These are phyloP conservation scores for Corythornis cristatus DNA, from an alignment of 2,113 vertebrate genomes.

Conservation along the genomic window DNA sequence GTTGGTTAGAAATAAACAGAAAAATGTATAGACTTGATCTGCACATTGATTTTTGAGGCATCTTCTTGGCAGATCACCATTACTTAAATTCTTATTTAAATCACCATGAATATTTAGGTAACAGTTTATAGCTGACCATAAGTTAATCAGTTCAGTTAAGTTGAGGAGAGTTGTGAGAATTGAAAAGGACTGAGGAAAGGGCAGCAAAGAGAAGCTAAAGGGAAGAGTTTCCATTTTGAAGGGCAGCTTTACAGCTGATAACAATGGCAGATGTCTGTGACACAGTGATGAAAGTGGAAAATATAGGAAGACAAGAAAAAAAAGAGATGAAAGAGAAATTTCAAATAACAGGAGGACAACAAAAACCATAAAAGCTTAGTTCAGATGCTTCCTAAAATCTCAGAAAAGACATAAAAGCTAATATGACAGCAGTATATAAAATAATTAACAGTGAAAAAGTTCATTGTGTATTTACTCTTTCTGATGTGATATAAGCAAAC, in stretches of 20 bases:
- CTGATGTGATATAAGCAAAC: not conserved
- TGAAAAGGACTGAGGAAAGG: not conserved
- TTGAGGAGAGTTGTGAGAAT: not conserved
- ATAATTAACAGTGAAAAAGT: not conserved
- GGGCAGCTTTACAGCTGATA: not conserved
- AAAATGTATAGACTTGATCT: not conserved
- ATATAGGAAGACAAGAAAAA: not conserved
- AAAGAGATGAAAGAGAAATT: constrained; percentile 4
- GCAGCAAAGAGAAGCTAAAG: not conserved
- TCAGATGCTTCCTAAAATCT: not conserved
- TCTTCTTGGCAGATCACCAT: not conserved
- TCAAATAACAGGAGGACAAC: not conserved
- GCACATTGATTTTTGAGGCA: not conserved
- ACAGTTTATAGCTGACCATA: not conserved
- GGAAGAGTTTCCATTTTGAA: not conserved
- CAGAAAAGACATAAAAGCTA: not conserved
- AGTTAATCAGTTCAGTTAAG: not conserved
- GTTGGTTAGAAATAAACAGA: not conserved
- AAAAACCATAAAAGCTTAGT: not conserved
- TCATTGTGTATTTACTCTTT: not conserved
- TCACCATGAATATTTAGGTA: not conserved
- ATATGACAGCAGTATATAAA: not conserved
- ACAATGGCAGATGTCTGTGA: not conserved
- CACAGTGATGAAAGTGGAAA: not conserved
- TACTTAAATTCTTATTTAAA: not conserved